Base-by-base conservation (phyloP, 30 jellyfish, hydroid and myxozoan genomes). In the Haliclystus octoradiatus region DNA sequence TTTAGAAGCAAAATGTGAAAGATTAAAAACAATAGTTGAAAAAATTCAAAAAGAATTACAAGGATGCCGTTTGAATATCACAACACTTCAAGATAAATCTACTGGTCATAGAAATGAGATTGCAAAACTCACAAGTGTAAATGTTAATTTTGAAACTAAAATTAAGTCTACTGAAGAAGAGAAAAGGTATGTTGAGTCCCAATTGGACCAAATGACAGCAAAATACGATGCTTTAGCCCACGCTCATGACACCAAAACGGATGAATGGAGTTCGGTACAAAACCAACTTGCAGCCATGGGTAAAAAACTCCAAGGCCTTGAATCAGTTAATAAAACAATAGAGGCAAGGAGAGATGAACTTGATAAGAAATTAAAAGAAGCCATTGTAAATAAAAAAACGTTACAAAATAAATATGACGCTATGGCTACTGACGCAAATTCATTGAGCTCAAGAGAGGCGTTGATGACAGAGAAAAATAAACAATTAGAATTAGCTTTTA, bases 41-140 rank as follows among this genome's bases (percentile, higher is more conserved):
- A 63, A 63, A 25, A 7, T 79, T 31, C 52, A 28, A 52, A 62
- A 63, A 69, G 76, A 69, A 30, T 69, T 79, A 47, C 74, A 69
- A 63, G 25, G 83, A 33, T 52, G 68, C 3, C 74, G 70, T 23
- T 31, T 63, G 34, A 63, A 34, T 19, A 19, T 65, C 26, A 51
- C 74, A 0, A 83, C 70, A 24, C 61, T 69, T 40, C 78, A 79
- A 50, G 5, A 76, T 2, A 61, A 40, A 19, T 27, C 32, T 49
- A 49, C 31, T 26, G 63, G 49, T 19, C 73, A 70, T 47, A 79
- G 63, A n/a, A 49, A 79, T 47, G 13, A 27, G 31, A 40, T 40
- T 19, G 57, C 57, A 40, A 40, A 19, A 40, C 19, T 40, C 14
- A 40, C 57, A 19, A 9, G 19, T 40, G 57, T 19, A 19, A 9